phyloP scores from a whole-genome alignment of 2,113 vertebrate species.

The Columba janthina region DNA sequence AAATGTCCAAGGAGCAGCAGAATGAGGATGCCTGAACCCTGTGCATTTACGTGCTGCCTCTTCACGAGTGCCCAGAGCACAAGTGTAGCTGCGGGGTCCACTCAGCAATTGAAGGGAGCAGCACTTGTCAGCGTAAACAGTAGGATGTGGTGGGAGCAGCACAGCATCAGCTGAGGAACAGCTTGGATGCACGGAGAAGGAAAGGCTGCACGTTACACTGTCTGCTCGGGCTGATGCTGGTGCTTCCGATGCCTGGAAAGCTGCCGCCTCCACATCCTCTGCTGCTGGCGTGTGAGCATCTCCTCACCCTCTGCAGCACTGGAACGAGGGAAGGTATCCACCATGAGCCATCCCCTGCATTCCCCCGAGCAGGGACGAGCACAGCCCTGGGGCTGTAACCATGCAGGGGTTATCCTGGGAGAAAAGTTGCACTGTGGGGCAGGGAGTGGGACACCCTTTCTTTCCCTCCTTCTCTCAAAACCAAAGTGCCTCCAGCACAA shows the following conservation, averaged over 20 bases:
- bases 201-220: constrained; percentile 63
- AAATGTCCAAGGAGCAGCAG: neutral
- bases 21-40: neutral
- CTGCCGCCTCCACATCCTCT: constrained; percentile 67
- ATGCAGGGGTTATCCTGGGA: neutral
- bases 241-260: constrained; percentile 69
- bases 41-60: fast-evolving
- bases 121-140: neutral
- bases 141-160: constrained; percentile 30
- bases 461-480: neutral
- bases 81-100: neutral
- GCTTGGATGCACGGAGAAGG: constrained; percentile 60
- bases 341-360: neutral
- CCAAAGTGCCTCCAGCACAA: neutral
- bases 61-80: neutral
- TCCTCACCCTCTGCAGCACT: neutral
- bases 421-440: fast-evolving
- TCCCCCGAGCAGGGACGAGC: fast-evolving
- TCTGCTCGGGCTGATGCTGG: constrained; percentile 70
- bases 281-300: constrained; percentile 33
- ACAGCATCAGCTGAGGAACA: constrained; percentile 63
- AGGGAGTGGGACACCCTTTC: neutral
- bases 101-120: constrained; percentile 62
- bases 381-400: neutral
- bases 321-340: neutral